Evolutionary conservation across 2,888 invertebrate genomes (phyloP).

Genomic region (Colletes collaris): DNA sequence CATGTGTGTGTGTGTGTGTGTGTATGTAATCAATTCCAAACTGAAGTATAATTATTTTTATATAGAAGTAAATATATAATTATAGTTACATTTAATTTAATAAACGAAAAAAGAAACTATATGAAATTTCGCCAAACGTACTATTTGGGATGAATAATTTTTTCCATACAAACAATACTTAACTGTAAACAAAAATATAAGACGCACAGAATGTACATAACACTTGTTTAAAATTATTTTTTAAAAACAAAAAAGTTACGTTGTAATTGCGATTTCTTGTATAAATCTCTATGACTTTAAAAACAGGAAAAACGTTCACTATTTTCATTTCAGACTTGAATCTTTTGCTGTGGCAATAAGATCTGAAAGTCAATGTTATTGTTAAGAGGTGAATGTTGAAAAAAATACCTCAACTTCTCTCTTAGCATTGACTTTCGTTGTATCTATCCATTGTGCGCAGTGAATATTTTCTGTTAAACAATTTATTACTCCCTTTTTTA

Average conservation of each 20-base stretch:
- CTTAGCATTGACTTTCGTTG: not conserved
- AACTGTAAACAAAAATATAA: too few relatives aligned
- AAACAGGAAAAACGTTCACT: not conserved
- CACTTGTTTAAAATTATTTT: not conserved
- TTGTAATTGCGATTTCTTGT: not conserved
- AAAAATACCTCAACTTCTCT: not conserved
- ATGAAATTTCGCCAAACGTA: not conserved
- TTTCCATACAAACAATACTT: not conserved
- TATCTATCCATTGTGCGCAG: not conserved
- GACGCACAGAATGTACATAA: too few relatives aligned
- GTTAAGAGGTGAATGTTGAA: not conserved
- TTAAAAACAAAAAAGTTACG: constrained; percentile 5
- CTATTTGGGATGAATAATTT: not conserved
- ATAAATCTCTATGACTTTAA: constrained; percentile 1
- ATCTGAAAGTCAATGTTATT: not conserved
- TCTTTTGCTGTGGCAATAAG: constrained; percentile 17
- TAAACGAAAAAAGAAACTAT: constrained; percentile 11
- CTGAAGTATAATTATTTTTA: not conserved
- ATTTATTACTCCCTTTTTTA: constrained; percentile 13
- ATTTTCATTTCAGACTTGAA: constrained; percentile 1
- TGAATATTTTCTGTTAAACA: constrained; percentile 1
- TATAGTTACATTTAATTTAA: constrained; percentile 5
- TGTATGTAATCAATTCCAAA: not conserved
- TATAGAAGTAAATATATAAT: constrained; percentile 9
- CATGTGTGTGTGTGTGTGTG: not conserved